A percentile compares a stretch with the other conserved stretches of the same genome.
Conservation (phyloP, 2,113 vertebrate species). For the Phocoena sinus region DNA sequence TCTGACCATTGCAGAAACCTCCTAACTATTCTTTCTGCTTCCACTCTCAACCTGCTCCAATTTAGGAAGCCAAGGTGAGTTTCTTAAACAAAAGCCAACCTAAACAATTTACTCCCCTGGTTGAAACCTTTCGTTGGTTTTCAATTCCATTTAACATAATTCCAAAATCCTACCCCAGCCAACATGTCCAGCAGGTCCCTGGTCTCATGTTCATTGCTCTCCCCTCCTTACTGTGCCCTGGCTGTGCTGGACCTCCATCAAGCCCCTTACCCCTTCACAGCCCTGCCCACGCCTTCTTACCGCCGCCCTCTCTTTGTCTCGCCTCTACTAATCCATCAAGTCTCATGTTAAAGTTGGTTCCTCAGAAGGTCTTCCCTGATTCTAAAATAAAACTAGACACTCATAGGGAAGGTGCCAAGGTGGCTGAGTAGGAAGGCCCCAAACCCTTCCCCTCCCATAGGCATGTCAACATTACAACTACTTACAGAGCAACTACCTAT, state of each 20-base stretch:
- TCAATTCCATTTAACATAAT: not conserved
- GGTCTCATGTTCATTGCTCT: not conserved
- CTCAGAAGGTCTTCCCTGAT: not conserved
- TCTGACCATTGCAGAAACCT: not conserved
- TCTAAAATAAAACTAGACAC: not conserved
- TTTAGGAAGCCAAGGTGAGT: not conserved
- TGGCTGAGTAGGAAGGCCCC: not conserved
- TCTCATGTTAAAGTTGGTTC: not conserved
- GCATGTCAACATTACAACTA: not conserved
- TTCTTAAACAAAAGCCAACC: not conserved
- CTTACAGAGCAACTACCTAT: not conserved
- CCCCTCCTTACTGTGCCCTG: not conserved
- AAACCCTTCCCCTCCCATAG: not conserved
- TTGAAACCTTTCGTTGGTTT: not conserved
- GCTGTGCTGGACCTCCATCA: not conserved
- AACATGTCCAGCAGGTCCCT: not conserved
- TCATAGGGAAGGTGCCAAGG: not conserved
- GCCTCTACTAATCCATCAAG: not conserved
- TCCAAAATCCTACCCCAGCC: not conserved
- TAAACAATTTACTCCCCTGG: not conserved
- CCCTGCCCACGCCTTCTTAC: not conserved
- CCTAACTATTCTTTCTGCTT: not conserved
- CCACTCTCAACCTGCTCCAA: not conserved
- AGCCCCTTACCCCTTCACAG: not conserved
- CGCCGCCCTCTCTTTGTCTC: not conserved